Conservation (phyloP, 2,888 invertebrate species). For the Apotomis turbidana region DNA sequence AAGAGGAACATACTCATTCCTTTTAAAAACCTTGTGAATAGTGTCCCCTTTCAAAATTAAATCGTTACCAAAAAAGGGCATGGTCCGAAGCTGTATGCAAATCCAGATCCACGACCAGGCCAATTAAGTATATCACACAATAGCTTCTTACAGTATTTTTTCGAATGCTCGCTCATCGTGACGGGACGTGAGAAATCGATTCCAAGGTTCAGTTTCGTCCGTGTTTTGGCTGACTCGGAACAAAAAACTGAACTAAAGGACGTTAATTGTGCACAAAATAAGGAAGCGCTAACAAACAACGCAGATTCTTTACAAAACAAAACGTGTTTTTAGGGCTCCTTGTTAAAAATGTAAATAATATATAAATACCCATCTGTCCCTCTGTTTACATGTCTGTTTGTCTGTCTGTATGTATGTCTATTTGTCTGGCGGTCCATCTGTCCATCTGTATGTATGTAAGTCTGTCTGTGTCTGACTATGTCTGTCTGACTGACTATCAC, state of each 20-base stretch:
- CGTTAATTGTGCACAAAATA: slow-evolving; percentile 47
- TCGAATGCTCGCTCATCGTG: slow-evolving; percentile 50
- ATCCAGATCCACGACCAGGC: slow-evolving; percentile 19
- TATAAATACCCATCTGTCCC: too few relatives aligned
- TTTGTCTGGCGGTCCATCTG: too few relatives aligned
- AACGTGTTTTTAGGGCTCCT: not conserved
- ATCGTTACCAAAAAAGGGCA: slow-evolving; percentile 17
- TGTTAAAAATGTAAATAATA: too few relatives aligned
- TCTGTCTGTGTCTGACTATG: too few relatives aligned
- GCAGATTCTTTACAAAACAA: slow-evolving; percentile 17
- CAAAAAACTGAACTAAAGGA: slow-evolving; percentile 38
- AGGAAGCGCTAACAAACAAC: slow-evolving; percentile 43
- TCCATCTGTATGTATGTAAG: too few relatives aligned
- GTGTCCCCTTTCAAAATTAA: slow-evolving; percentile 4
- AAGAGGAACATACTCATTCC: slow-evolving; percentile 5
- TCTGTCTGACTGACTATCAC: too few relatives aligned
- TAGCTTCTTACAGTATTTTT: slow-evolving; percentile 49
- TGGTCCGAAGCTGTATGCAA: slow-evolving; percentile 31
- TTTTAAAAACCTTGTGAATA: slow-evolving; percentile 11
- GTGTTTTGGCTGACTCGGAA: slow-evolving; percentile 42
- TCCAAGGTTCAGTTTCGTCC: slow-evolving; percentile 51
- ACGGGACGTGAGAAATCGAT: slow-evolving; percentile 58
- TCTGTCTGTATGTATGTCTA: too few relatives aligned
- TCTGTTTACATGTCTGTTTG: too few relatives aligned
- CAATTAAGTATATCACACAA: slow-evolving; percentile 44